A percentile compares a stretch with the other conserved stretches of the same genome.
Conservation (phyloP, 2,113 vertebrate genomes). For the Burhinus bistriatus region DNA sequence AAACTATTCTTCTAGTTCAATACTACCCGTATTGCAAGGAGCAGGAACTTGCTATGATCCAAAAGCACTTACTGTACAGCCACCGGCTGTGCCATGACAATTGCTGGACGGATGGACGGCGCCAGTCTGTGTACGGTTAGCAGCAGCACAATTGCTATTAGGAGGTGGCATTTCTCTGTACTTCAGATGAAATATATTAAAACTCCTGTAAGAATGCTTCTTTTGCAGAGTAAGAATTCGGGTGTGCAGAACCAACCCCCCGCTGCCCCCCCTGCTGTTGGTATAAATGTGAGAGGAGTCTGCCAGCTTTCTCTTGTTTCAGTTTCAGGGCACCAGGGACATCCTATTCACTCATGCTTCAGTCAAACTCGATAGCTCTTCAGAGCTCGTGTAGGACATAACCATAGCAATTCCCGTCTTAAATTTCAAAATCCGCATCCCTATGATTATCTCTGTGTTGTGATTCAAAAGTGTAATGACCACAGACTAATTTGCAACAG, state of each 20-base stretch:
- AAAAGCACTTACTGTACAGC: not conserved
- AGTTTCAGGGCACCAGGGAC: accelerated
- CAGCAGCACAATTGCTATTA: not conserved
- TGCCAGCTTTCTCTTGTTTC: not conserved
- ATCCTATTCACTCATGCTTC: not conserved
- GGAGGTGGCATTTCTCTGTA: not conserved
- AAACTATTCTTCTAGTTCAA: not conserved
- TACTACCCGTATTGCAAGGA: not conserved
- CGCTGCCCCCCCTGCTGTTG: accelerated
- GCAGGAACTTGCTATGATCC: not conserved
- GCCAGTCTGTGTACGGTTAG: accelerated
- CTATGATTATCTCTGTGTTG: accelerated
- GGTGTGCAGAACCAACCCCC: not conserved
- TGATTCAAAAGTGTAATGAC: not conserved
- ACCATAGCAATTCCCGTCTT: not conserved
- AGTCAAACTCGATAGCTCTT: not conserved
- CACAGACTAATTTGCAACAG: not conserved
- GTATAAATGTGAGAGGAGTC: not conserved
- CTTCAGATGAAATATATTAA: not conserved
- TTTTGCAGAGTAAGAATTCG: not conserved
- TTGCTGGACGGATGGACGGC: not conserved
- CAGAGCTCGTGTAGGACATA: not conserved
- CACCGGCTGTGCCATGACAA: accelerated
- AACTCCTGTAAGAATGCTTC: accelerated
- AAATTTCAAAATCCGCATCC: not conserved